These are phyloP conservation scores for Pentalonia nigronervosa DNA, from an alignment of 1,140 invertebrate genomes.

Conservation along the genomic window DNA sequence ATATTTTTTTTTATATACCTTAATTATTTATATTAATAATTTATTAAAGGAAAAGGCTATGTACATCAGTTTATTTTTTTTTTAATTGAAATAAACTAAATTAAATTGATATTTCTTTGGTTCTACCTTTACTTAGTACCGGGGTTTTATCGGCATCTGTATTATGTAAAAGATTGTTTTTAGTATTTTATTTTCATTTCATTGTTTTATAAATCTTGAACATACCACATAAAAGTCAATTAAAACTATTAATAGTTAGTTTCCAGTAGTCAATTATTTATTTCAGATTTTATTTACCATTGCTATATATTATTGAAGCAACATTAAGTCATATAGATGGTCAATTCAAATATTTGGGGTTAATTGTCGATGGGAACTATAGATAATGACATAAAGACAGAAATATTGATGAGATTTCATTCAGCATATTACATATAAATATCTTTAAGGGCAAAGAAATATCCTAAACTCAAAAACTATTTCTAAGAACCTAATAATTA, in stretches of 20 bases:
- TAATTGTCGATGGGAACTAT: background rate
- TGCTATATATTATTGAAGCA: too few relatives aligned
- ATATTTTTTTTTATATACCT: conserved; percentile 5
- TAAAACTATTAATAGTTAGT: too few relatives aligned
- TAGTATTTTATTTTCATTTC: background rate
- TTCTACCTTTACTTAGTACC: background rate
- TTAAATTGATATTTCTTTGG: background rate
- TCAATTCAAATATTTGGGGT: too few relatives aligned
- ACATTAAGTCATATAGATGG: too few relatives aligned
- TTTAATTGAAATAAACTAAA: background rate
- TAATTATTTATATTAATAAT: background rate
- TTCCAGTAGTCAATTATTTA: too few relatives aligned
- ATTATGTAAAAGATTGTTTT: background rate
- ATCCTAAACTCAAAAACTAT: too few relatives aligned
- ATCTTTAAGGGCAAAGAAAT: too few relatives aligned
- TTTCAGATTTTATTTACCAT: background rate
- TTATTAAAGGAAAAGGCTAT: background rate
- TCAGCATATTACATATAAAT: too few relatives aligned
- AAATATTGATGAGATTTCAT: too few relatives aligned
- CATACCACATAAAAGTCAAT: too few relatives aligned
- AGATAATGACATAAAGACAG: too few relatives aligned
- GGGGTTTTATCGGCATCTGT: background rate
- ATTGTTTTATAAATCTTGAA: background rate
- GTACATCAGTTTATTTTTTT: background rate
- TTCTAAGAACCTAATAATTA: too few relatives aligned